phyloP scores from a whole-genome alignment of 2,797 vertebrate species.

The Artibeus lituratus region DNA sequence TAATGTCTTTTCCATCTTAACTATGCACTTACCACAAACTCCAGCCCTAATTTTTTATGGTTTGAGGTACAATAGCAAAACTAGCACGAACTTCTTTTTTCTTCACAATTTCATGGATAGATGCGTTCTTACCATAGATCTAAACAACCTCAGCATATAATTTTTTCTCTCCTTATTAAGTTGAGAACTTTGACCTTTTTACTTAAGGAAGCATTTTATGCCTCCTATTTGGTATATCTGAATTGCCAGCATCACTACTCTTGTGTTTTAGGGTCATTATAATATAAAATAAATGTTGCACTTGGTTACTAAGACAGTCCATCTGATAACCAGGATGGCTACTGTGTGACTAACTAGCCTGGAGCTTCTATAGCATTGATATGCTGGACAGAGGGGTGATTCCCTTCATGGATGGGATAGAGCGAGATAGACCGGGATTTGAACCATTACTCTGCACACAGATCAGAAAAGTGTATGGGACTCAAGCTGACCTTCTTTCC shows the following conservation, averaged over 20 bases:
- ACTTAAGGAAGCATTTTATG: background rate
- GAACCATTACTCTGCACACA: constrained; percentile 79
- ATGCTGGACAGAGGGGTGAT: background rate
- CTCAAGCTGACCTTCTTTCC: constrained; percentile 49
- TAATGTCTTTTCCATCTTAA: background rate
- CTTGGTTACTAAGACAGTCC: background rate
- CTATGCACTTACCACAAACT: background rate
- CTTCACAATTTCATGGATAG: background rate
- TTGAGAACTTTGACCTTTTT: background rate
- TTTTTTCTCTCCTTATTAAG: background rate
- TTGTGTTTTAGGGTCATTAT: background rate
- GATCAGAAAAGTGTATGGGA: constrained; percentile 77
- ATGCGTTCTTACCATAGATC: background rate
- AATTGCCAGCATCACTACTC: background rate
- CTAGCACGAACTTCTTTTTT: background rate
- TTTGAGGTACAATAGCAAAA: background rate
- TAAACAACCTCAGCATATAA: background rate
- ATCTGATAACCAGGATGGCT: background rate
- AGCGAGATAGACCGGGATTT: background rate
- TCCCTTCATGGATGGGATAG: background rate
- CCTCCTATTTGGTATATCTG: background rate
- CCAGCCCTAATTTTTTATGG: background rate
- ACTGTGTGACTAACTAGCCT: background rate
- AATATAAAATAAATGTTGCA: background rate
- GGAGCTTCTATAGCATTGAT: background rate